Conservation (phyloP, 2,888 invertebrate genomes). For the Pegoplata infirma region DNA sequence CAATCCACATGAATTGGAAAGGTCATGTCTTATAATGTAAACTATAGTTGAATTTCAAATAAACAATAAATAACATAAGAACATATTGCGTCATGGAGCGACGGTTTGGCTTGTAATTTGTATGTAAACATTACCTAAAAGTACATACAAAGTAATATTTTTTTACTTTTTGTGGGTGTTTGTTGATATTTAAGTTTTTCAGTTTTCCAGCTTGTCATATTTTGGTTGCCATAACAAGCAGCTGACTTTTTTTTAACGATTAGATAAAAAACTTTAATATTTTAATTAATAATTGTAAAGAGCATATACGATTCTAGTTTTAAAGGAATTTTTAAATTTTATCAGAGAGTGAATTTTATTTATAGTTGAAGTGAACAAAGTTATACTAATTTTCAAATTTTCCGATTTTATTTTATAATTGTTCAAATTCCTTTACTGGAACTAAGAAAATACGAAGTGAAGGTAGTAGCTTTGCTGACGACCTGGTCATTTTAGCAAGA, state of each 20-base stretch:
- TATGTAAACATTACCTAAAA: neutral
- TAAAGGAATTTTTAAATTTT: neutral
- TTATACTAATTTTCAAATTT: too few relatives aligned
- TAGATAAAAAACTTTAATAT: slow-evolving; percentile 28
- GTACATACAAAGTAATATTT: too few relatives aligned
- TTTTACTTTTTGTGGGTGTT: neutral
- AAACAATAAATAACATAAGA: neutral
- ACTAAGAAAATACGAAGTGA: too few relatives aligned
- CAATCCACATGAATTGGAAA: slow-evolving; percentile 22
- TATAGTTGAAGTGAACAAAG: too few relatives aligned
- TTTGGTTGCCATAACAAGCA: slow-evolving; percentile 35
- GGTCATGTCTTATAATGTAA: slow-evolving; percentile 55
- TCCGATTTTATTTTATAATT: too few relatives aligned
- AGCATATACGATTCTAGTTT: too few relatives aligned
- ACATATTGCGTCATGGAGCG: neutral
- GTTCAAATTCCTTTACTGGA: too few relatives aligned
- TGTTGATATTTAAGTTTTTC: neutral
- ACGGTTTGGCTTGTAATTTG: neutral
- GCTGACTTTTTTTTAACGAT: slow-evolving; percentile 31
- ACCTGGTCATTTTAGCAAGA: too few relatives aligned
- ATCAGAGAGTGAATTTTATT: neutral
- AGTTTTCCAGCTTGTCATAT: slow-evolving; percentile 20
- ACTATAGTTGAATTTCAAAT: neutral
- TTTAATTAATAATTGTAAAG: slow-evolving; percentile 17
- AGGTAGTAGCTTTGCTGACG: too few relatives aligned